Evolutionary conservation across 2,888 invertebrate genomes (phyloP), one percentile per base, ranked within the genome.

Genomic region (Terebella lapidaria): DNA sequence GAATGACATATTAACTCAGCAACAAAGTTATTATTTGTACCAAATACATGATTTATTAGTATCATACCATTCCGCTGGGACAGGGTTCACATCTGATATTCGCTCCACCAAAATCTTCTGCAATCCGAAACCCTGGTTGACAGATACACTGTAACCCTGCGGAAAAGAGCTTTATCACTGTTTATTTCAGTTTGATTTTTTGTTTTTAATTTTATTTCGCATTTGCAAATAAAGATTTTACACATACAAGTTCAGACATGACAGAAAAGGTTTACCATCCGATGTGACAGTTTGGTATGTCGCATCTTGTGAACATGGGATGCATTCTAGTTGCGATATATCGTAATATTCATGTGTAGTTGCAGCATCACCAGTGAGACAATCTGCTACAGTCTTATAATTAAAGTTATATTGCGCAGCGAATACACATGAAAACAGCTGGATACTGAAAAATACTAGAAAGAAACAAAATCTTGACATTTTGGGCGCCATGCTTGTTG

Each of bases 31-130:
- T n/a, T n/a, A n/a, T n/a, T n/a, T n/a, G n/a, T n/a, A n/a, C n/a
- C n/a, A n/a, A 35, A 35, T 15, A 35, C 10, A 35, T 35, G n/a
- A 35, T 35, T 15, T 35, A 15, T n/a, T 35, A 35, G 42, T n/a
- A 10, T 15, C 42, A 27, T 28, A 53, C 53, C 26, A 15, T 25
- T 25, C 53, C 53, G 5, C 5, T 15, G 15, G 53, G 53, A 53
- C 53, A 53, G 4, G 26, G 5, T 22, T 53, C 53, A 28, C 53
- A 53, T 10, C 5, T 10, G 10, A 53, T 53, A 27, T 5, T 15
- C 10, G 53, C 53, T 28, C 53, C 53, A 27, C 53, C 53, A 53
- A 18, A 53, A 28, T 53, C 53, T 28, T 28, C 10, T 25, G 28
- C 28, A 15, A 53, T 25, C 28, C 22, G 5, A 5, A 18, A 27